A percentile compares a stretch with the other conserved stretches of the same genome.
These are phyloP conservation scores for Drosophila quadrilineata DNA, from an alignment of 1,140 invertebrate species.

Conservation along the genomic window DNA sequence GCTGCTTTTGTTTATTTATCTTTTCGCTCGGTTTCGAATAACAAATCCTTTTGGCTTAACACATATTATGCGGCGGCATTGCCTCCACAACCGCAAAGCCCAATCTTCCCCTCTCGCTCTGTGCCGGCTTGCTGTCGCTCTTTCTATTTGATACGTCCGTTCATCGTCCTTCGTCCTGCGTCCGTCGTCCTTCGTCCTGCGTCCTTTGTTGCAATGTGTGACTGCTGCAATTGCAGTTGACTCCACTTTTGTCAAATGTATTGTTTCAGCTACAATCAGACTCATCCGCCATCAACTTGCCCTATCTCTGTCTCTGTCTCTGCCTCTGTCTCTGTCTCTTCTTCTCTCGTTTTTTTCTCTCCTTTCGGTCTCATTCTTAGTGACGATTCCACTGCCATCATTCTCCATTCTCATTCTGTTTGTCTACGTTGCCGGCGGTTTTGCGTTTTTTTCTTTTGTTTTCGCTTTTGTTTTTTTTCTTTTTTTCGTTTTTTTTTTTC, in stretches of 20 bases:
- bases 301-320: neutral
- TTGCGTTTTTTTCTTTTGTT: conserved; percentile 1
- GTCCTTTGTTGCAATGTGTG: conserved; percentile 60
- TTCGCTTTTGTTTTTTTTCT: neutral
- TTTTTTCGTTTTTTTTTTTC: neutral
- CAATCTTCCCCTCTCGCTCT: conserved; percentile 1
- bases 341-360: neutral
- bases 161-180: neutral
- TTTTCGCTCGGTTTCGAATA: conserved; percentile 79
- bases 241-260: conserved; percentile 78
- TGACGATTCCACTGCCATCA: conserved; percentile 21
- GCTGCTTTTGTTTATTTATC: conserved; percentile 78
- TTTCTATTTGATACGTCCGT: neutral
- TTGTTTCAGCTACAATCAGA: conserved; percentile 59
- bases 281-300: neutral
- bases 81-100: conserved; percentile 1
- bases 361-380: neutral
- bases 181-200: neutral
- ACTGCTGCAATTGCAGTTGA: conserved; percentile 73
- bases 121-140: neutral
- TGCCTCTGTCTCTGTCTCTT: neutral
- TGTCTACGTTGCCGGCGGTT: conserved; percentile 15
- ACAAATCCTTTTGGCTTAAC: conserved; percentile 81
- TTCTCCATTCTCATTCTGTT: conserved; percentile 12
- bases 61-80: conserved; percentile 71